Percentiles rank a stretch among this genome's conserved stretches.
These are phyloP conservation scores for Psittacara wagleri DNA, from an alignment of 2,113 vertebrate species.

Conservation along the genomic window DNA sequence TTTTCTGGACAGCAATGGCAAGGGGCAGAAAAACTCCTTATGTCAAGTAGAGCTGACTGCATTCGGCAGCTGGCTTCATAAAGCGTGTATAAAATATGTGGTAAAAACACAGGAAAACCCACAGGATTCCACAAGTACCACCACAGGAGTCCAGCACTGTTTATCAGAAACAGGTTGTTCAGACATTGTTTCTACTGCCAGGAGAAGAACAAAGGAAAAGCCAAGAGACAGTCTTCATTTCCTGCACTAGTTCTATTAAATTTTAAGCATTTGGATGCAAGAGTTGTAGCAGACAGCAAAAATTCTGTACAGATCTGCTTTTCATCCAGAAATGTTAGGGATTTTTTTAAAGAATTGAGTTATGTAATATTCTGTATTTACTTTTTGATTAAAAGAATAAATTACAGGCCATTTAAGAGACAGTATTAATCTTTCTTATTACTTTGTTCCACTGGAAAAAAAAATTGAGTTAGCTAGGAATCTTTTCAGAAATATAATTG, in stretches of 20 bases:
- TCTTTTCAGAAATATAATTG: slow-evolving; percentile 7
- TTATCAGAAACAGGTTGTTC: slow-evolving; percentile 21
- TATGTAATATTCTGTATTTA: background rate
- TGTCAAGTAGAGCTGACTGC: slow-evolving; percentile 10
- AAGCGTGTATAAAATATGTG: background rate
- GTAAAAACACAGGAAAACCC: background rate
- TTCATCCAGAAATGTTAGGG: background rate
- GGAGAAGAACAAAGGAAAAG: background rate
- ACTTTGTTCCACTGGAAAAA: background rate
- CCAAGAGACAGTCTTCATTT: background rate
- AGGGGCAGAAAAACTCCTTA: slow-evolving; percentile 12
- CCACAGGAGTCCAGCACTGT: background rate
- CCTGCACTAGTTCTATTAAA: background rate
- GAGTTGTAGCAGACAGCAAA: background rate
- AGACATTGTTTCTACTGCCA: background rate
- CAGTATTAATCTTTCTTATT: slow-evolving; percentile 30
- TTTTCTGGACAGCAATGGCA: slow-evolving; percentile 1
- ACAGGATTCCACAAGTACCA: slow-evolving; percentile 5
- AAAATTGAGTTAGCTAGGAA: slow-evolving; percentile 3
- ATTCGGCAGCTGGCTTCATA: slow-evolving; percentile 41
- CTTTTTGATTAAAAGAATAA: slow-evolving; percentile 37
- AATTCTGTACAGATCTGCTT: background rate
- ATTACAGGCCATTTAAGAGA: background rate
- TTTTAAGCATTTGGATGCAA: background rate
- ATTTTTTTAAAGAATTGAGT: background rate